Conservation (phyloP, 2,113 vertebrate species). For the Zootoca vivipara region DNA sequence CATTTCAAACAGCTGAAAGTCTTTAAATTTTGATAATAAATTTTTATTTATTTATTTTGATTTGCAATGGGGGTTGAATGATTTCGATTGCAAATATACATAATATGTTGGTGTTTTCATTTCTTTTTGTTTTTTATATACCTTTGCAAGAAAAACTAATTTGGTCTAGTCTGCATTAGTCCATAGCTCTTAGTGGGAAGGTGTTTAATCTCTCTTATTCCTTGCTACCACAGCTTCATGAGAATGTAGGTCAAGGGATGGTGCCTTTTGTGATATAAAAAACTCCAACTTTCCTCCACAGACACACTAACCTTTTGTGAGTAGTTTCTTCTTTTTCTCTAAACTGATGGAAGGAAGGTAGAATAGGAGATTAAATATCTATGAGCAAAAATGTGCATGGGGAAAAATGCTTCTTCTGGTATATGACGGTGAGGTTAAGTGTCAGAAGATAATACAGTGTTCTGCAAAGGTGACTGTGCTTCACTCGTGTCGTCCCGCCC, state of each 20-base stretch:
- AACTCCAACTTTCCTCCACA: neutral
- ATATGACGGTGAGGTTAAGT: constrained; percentile 45
- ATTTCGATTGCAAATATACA: no score
- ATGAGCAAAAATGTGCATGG: neutral
- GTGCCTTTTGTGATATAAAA: neutral
- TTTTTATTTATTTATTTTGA: no score
- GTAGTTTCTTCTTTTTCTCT: constrained; percentile 16
- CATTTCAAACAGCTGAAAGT: no score
- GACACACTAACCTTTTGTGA: neutral
- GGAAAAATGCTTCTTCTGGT: constrained; percentile 27
- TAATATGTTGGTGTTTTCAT: neutral
- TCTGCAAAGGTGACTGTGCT: constrained; percentile 13
- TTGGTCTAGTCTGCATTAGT: constrained; percentile 61
- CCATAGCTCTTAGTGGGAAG: constrained; percentile 56
- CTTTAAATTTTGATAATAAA: no score
- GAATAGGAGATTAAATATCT: constrained; percentile 24
- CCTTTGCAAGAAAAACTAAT: constrained; percentile 35
- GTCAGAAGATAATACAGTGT: constrained; percentile 14
- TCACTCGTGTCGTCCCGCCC: constrained; percentile 10
- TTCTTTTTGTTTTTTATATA: neutral
- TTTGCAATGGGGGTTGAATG: no score
- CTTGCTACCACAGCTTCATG: constrained; percentile 41
- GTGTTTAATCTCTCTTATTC: constrained; percentile 50
- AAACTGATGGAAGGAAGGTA: constrained; percentile 28
- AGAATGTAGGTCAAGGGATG: constrained; percentile 60